These are phyloP conservation scores for Coturnix japonica DNA, from an alignment of 2,113 vertebrate genomes.

Conservation along the genomic window DNA sequence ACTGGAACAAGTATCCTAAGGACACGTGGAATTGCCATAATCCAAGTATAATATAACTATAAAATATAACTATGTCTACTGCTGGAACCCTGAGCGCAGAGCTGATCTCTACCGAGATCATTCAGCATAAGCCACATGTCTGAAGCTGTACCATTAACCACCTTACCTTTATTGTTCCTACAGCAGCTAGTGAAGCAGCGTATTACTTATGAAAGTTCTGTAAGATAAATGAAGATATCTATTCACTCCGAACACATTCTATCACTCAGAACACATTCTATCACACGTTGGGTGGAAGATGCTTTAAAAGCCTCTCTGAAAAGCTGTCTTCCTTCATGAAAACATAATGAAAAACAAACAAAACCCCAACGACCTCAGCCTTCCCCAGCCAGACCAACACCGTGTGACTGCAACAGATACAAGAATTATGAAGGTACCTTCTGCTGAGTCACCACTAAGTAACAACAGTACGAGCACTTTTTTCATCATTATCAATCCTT, in stretches of 20 bases:
- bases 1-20: neutral
- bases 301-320: neutral
- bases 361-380: neutral
- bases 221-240: neutral
- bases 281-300: neutral
- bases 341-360: neutral
- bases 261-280: neutral
- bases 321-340: neutral
- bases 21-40: neutral
- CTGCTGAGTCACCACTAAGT: neutral
- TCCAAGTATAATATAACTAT: neutral
- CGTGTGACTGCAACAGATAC: fast-evolving
- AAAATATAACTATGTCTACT: neutral
- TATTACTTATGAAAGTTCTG: neutral
- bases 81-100: neutral
- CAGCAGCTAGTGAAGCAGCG: neutral
- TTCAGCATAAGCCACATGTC: neutral
- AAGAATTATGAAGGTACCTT: neutral
- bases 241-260: neutral
- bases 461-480: neutral
- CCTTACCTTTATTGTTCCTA: neutral
- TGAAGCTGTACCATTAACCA: neutral
- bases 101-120: neutral
- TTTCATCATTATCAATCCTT: too few relatives aligned
- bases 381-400: neutral